These are phyloP conservation scores for Caloenas nicobarica DNA, from an alignment of 2,113 vertebrate species.

Conservation along the genomic window DNA sequence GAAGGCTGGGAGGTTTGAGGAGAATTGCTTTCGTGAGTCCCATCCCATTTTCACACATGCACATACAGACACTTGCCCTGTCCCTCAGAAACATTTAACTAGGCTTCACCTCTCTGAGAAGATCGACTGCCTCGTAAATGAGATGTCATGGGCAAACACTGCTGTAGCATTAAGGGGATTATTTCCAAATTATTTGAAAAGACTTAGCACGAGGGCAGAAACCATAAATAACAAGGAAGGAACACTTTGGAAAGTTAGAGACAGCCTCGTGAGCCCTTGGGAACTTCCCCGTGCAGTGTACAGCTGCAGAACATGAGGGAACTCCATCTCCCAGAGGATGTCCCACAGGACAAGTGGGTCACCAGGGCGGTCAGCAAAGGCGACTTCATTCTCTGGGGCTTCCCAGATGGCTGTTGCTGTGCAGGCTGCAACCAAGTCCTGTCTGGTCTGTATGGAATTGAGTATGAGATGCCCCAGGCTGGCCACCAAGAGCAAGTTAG, in stretches of 20 bases:
- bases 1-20: conserved; percentile 73
- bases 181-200: background rate
- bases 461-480: background rate
- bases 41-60: background rate
- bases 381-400: background rate
- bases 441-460: background rate
- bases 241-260: background rate
- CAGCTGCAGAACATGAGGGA: background rate
- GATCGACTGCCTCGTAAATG: background rate
- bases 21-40: conserved; percentile 68
- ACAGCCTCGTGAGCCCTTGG: background rate
- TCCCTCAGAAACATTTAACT: background rate
- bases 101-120: background rate
- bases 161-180: background rate
- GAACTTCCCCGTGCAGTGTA: background rate
- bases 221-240: background rate
- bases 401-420: background rate
- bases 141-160: background rate
- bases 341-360: background rate
- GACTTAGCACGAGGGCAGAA: background rate
- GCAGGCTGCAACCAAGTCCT: background rate
- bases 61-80: background rate
- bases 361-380: background rate
- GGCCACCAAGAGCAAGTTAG: background rate
- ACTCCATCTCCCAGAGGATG: background rate